Evolutionary conservation across 1,140 invertebrate genomes (phyloP), one percentile per base, ranked within the genome.

Genomic region (Apocrypta bakeri): DNA sequence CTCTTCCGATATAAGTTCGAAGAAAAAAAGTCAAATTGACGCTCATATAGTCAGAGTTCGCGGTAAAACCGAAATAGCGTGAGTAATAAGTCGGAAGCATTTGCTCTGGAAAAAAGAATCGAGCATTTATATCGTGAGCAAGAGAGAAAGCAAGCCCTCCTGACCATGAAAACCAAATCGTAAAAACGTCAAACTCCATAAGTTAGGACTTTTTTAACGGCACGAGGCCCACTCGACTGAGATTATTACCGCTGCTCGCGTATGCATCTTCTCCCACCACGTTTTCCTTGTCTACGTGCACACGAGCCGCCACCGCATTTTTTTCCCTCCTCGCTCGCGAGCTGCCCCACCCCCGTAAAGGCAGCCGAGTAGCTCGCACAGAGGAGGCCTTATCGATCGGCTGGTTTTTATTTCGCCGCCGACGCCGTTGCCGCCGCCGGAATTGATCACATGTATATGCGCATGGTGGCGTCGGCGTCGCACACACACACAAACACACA

Each of bases 111-210:
- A 4, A 31, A 31, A 61, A 61, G 61, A 61, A 29, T 17, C 37
- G 66, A 11, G 71, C n/a, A n/a, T n/a, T n/a, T n/a, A n/a, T 3
- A 17, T 25, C 7, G 29, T 24, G 72, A 31, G 2, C 4, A 8
- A 42, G 31, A 37, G 21, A 17, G 14, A 11, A 6, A 29, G 27
- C 4, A 12, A 74, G 79, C 81, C 12, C 63, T 40, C 66, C 82
- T 83, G 83, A 74, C 79, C 75, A 79, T 81, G 84, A 84, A 77
- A 81, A 68, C 61, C 71, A 79, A 85, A 83, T 85, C 86, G 85
- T 88, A 88, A 90, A 90, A 88, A 88, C 83, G 88, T 90, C 85
- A 86, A 85, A 86, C 77, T 85, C 85, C 84, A 82, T 87, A 88
- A 88, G 79, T 87, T 85, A 86, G 75, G 76, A 77, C 81, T 87